Evolutionary conservation across 1,140 invertebrate genomes (phyloP), one percentile per base, ranked within the genome.

Genomic region (Myzus persicae): DNA sequence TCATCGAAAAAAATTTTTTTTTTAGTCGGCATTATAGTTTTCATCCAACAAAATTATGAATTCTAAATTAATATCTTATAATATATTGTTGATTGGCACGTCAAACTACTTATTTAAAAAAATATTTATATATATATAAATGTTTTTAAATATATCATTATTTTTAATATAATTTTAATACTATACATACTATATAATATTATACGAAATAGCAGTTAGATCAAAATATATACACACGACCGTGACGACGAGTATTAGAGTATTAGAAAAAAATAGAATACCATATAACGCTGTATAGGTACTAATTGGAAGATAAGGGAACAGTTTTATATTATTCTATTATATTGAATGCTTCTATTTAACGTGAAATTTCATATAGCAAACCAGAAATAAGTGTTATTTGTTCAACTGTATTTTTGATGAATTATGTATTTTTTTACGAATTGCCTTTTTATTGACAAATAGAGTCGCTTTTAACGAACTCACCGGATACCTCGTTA

Each of bases 401-500:
- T n/a, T 20, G 59, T n/a, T 76, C 14, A 18, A 76, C n/a, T n/a
- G 59, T 76, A 5, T n/a, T 76, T 76, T n/a, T 76, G 1, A 76
- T 76, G 59, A 76, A 76, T n/a, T 76, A n/a, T 76, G 59, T 14
- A 76, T 76, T 76, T 76, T 76, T 67, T 67, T 67, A 67, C 59
- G 59, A 14, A n/a, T 14, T 67, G 11, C 31, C 11, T 67, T 67
- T 67, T 67, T 59, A n/a, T 31, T 14, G 54, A 31, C 59, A 11
- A 67, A 14, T n/a, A 31, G 3, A 31, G 11, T 67, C 11, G 4
- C 59, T 67, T 67, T 76, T 76, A 76, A 76, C 31, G 59, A 76
- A 76, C 59, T n/a, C 14, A 18, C 1, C 22, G 48, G 22, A 51
- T 67, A 67, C 4, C 14, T 67, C 31, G 59, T n/a, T 76, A 76